phyloP scores from a whole-genome alignment of 2,113 vertebrate species.

The Thunnus maccoyii region DNA sequence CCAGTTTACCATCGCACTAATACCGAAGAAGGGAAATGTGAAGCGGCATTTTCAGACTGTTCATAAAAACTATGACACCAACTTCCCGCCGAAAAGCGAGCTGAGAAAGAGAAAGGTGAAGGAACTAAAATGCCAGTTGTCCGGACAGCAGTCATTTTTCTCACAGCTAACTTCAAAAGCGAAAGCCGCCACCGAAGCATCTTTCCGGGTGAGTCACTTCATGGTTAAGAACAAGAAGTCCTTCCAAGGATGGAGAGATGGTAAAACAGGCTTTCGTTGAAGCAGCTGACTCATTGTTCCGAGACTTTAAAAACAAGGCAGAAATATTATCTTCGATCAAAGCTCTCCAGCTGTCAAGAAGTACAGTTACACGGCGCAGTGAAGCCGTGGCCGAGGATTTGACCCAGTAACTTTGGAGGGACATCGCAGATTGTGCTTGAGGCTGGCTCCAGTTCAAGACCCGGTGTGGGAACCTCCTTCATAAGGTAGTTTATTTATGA shows the following conservation, averaged over 20 bases:
- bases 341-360: constrained; percentile 29
- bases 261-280: constrained; percentile 13
- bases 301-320: constrained; percentile 32
- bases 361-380: not conserved
- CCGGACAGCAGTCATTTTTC: constrained; percentile 30
- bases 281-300: constrained; percentile 12
- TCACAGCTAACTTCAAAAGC: not conserved
- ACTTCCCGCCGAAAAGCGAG: constrained; percentile 4
- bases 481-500: too few species aligned
- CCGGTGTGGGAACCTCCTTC: too few species aligned
- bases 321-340: constrained; percentile 24
- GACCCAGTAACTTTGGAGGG: constrained; percentile 11
- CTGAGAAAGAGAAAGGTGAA: constrained; percentile 44
- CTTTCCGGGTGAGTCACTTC: constrained; percentile 5
- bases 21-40: constrained; percentile 16
- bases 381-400: constrained; percentile 24
- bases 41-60: constrained; percentile 10
- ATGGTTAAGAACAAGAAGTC: constrained; percentile 9
- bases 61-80: not conserved
- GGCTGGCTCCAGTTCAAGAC: too few species aligned
- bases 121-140: constrained; percentile 30
- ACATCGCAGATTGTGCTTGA: not conserved
- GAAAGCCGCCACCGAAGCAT: constrained; percentile 2
- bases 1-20: not conserved
- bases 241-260: constrained; percentile 12